These are phyloP conservation scores for Oncorhynchus keta DNA, from an alignment of 2,113 vertebrate species.

Conservation along the genomic window DNA sequence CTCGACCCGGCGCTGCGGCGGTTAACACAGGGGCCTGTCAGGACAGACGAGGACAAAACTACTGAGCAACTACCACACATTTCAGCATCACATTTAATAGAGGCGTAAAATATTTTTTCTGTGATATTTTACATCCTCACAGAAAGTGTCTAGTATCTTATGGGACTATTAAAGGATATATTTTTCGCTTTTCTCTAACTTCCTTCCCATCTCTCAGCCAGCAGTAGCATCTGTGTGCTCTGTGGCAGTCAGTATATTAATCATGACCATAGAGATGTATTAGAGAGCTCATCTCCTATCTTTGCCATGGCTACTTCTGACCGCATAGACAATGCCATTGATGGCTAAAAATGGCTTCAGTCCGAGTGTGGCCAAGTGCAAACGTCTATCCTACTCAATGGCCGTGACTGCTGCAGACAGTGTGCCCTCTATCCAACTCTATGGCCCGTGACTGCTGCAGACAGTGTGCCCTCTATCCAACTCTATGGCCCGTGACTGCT, in stretches of 20 bases:
- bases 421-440: too few species aligned
- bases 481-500: too few species aligned
- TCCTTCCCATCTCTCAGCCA: neutral
- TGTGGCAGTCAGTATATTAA: neutral
- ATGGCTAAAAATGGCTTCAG: too few species aligned
- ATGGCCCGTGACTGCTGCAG: neutral
- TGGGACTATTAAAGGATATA: neutral
- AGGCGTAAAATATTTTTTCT: neutral
- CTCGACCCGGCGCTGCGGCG: slow-evolving; percentile 70
- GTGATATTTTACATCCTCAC: neutral
- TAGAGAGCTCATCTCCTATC: too few species aligned
- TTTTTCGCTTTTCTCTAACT: neutral
- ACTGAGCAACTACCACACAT: neutral
- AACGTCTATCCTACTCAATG: too few species aligned
- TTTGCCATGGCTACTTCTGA: too few species aligned
- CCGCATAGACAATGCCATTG: too few species aligned
- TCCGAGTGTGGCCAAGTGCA: too few species aligned
- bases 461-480: neutral
- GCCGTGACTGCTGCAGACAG: too few species aligned
- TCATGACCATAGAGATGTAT: too few species aligned
- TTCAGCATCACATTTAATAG: neutral
- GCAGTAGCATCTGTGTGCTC: slow-evolving; percentile 11
- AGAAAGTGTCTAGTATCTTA: neutral
- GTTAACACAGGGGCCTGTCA: slow-evolving; percentile 70
- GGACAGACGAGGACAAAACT: slow-evolving; percentile 6